Conservation (phyloP, 37 sponge, comb jelly and placozoan species). For the Lycopodina hypogea region DNA sequence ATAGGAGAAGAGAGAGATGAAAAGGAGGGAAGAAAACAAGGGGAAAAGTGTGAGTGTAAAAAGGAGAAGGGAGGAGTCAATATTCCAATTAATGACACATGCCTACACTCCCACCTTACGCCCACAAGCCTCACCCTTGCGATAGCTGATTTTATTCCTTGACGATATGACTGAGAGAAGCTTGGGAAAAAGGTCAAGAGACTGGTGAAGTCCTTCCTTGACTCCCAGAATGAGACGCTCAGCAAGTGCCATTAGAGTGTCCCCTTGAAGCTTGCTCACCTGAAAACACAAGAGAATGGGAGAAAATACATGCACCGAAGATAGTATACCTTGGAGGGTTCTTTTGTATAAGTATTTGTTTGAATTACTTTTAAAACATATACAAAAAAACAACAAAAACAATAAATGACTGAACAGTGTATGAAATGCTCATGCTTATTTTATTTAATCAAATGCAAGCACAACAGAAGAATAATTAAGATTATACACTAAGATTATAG, state of each 20-base stretch:
- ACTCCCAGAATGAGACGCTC: constrained; percentile 50
- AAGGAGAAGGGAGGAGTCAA: no score
- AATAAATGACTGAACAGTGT: no score
- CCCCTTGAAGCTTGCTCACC: constrained; percentile 26
- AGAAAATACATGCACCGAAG: not conserved
- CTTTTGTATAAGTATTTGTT: not conserved
- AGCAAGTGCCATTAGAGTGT: constrained; percentile 28
- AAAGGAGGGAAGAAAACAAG: no score
- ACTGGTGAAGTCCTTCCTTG: constrained; percentile 41
- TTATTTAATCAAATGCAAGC: no score
- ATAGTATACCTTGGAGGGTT: not conserved
- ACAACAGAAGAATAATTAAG: no score
- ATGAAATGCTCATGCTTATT: no score
- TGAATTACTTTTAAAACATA: not conserved
- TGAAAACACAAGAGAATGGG: constrained; percentile 1
- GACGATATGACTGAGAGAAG: constrained; percentile 48
- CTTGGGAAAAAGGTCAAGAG: constrained; percentile 77
- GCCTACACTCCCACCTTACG: not conserved
- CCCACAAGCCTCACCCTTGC: constrained; percentile 16
- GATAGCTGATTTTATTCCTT: constrained; percentile 12
- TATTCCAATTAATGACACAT: no score
- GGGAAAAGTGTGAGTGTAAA: no score
- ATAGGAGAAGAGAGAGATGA: no score
- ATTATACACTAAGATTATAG: no score
- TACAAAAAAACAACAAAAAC: no score